phyloP scores from a whole-genome alignment of 2,113 vertebrate species.

The Hippopotamus amphibius region DNA sequence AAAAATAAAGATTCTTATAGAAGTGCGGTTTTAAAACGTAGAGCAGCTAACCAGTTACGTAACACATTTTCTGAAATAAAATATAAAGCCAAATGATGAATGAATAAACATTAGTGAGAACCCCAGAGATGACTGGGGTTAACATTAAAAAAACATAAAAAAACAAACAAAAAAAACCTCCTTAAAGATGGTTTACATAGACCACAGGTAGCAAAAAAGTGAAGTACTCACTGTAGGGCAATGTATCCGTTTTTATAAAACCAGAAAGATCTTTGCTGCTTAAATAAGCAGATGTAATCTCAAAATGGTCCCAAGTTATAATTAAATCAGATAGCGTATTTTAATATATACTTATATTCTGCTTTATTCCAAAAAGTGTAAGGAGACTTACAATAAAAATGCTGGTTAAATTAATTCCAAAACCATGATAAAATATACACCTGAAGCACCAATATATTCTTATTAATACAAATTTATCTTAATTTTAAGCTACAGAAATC shows the following conservation, averaged over 20 bases:
- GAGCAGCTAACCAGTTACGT: conserved; percentile 16
- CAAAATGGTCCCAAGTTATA: conserved; percentile 30
- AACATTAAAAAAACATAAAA: background rate
- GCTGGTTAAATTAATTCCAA: conserved; percentile 10
- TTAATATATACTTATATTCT: conserved; percentile 11
- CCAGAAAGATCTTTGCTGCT: conserved; percentile 26
- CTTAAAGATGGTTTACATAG: background rate
- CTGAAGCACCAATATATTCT: background rate
- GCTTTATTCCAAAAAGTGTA: background rate
- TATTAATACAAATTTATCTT: conserved; percentile 43
- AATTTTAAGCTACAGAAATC: conserved; percentile 7
- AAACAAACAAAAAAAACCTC: background rate
- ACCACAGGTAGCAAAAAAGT: background rate
- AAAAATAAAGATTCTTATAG: background rate
- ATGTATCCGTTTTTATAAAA: background rate
- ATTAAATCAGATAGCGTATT: background rate
- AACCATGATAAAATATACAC: background rate
- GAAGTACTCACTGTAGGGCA: background rate
- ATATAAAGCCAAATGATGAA: conserved; percentile 50
- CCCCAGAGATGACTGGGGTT: background rate
- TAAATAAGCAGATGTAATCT: background rate
- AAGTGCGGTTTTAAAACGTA: conserved; percentile 18
- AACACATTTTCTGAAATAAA: conserved; percentile 40
- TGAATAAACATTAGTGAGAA: background rate
- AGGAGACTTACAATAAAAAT: conserved; percentile 12